phyloP scores from a whole-genome alignment of 53 echinoderm and acorn worm species.

The Actinopyga echinites region DNA sequence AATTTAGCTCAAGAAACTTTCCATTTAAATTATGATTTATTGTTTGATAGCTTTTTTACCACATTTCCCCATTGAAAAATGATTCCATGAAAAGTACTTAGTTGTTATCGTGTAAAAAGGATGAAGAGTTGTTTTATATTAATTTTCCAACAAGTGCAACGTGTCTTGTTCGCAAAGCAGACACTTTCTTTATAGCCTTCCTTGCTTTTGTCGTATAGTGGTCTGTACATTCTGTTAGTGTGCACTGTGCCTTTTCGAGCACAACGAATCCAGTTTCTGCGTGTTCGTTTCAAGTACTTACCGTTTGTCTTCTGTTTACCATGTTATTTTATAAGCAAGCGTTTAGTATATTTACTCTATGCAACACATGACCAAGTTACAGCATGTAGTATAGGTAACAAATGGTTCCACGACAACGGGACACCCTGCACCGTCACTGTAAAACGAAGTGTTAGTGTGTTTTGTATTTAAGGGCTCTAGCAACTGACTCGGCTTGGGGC shows the following conservation, averaged over 20 bases:
- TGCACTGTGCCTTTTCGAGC: not conserved
- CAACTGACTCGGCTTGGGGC: too few relatives aligned
- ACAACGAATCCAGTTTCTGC: too few relatives aligned
- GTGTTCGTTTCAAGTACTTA: too few relatives aligned
- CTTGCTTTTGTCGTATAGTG: not conserved
- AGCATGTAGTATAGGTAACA: too few relatives aligned
- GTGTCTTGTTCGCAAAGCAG: not conserved
- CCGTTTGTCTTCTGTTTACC: too few relatives aligned
- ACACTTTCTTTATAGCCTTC: slow-evolving; percentile 3
- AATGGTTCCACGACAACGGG: too few relatives aligned
- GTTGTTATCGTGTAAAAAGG: slow-evolving; percentile 25
- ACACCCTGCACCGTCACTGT: too few relatives aligned
- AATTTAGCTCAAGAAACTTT: slow-evolving; percentile 41
- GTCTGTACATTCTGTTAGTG: slow-evolving; percentile 4
- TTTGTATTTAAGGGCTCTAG: too few relatives aligned
- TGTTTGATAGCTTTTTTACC: slow-evolving; percentile 36
- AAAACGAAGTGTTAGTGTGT: too few relatives aligned
- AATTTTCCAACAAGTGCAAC: slow-evolving; percentile 24
- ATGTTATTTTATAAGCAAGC: too few relatives aligned
- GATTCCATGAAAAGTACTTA: slow-evolving; percentile 43
- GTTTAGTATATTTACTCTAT: too few relatives aligned
- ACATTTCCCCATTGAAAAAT: slow-evolving; percentile 34
- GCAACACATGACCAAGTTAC: too few relatives aligned
- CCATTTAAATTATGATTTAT: slow-evolving; percentile 40
- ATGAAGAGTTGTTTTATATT: slow-evolving; percentile 31